A percentile compares a stretch with the other conserved stretches of the same genome.
Evolutionary conservation across 2,797 vertebrate species (phyloP).

Genomic region (Jordanella pulchra): DNA sequence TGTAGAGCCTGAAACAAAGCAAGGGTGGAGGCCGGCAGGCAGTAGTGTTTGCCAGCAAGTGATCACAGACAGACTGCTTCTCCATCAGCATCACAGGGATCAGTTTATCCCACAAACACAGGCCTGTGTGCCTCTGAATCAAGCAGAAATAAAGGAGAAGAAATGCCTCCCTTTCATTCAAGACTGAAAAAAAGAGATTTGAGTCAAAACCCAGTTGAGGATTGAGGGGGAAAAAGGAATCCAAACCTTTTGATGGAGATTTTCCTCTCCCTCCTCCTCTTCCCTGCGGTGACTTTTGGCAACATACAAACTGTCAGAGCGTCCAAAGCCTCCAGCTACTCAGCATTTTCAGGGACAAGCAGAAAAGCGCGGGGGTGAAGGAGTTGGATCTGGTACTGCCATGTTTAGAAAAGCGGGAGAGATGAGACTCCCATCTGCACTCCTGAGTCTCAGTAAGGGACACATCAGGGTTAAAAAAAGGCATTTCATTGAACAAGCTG

Average conservation of each 20-base stretch:
- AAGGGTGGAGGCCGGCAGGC: slow-evolving; percentile 82
- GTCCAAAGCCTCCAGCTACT: slow-evolving; percentile 73
- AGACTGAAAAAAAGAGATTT: slow-evolving; percentile 69
- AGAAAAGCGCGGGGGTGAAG: slow-evolving; percentile 38
- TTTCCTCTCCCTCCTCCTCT: slow-evolving; percentile 58
- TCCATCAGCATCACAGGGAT: slow-evolving; percentile 72
- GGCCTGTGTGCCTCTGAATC: slow-evolving; percentile 76
- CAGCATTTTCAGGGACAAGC: slow-evolving; percentile 70
- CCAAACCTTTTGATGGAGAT: slow-evolving; percentile 73
- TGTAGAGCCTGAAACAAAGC: slow-evolving; percentile 88
- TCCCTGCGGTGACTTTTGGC: slow-evolving; percentile 77
- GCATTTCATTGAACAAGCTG: slow-evolving; percentile 59
- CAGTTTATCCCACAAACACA: slow-evolving; percentile 78
- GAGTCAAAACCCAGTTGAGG: slow-evolving; percentile 67
- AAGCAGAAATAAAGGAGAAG: slow-evolving; percentile 61
- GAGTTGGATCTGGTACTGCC: slow-evolving; percentile 49
- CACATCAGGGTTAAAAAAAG: slow-evolving; percentile 42
- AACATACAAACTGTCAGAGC: slow-evolving; percentile 68
- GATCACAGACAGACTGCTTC: slow-evolving; percentile 69
- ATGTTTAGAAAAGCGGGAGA: slow-evolving; percentile 40
- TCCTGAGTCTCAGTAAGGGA: slow-evolving; percentile 21
- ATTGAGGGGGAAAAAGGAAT: slow-evolving; percentile 64
- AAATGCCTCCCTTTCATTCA: slow-evolving; percentile 65
- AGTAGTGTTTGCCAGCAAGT: slow-evolving; percentile 81
- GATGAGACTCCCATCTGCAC: slow-evolving; percentile 29